Evolutionary conservation across 1,140 invertebrate genomes (phyloP).

Genomic region (Anagrus nilaparvatae): DNA sequence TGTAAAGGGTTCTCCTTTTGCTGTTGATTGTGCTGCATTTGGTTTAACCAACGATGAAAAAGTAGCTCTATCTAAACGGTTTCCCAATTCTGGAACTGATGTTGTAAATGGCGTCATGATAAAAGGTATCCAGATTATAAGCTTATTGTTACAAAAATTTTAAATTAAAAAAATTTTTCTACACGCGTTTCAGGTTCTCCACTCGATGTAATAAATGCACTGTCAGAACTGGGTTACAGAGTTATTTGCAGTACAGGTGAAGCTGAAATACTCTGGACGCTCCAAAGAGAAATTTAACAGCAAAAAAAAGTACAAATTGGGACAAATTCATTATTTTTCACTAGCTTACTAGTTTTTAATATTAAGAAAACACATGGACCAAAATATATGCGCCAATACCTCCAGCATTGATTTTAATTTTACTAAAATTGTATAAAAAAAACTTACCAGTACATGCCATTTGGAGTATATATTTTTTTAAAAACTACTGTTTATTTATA

Average conservation of each 20-base stretch:
- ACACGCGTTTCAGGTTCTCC: conserved; percentile 43
- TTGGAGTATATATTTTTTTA: too few relatives aligned
- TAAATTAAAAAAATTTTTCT: conserved; percentile 9
- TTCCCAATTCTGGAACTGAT: conserved; percentile 48
- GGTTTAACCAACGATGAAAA: conserved; percentile 58
- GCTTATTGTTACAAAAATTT: conserved; percentile 1
- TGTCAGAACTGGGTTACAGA: conserved; percentile 65
- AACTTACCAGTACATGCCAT: too few relatives aligned
- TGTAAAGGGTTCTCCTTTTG: conserved; percentile 66
- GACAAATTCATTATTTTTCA: conserved; percentile 4
- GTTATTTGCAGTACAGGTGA: conserved; percentile 67
- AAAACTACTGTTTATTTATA: too few relatives aligned
- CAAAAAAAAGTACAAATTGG: neutral
- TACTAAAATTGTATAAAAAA: too few relatives aligned
- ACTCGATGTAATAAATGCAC: conserved; percentile 56
- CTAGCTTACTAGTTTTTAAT: conserved; percentile 2
- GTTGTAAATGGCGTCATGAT: conserved; percentile 62
- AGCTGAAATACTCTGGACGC: conserved; percentile 68
- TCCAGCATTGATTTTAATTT: too few relatives aligned
- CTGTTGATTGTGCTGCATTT: conserved; percentile 60
- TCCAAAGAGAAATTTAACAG: conserved; percentile 56
- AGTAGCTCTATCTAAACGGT: conserved; percentile 54
- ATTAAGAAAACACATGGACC: conserved; percentile 2
- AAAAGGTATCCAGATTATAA: conserved; percentile 40
- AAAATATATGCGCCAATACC: conserved; percentile 6